Evolutionary conservation across 1,140 invertebrate species (phyloP).

Genomic region (Neotoxoptera formosana): DNA sequence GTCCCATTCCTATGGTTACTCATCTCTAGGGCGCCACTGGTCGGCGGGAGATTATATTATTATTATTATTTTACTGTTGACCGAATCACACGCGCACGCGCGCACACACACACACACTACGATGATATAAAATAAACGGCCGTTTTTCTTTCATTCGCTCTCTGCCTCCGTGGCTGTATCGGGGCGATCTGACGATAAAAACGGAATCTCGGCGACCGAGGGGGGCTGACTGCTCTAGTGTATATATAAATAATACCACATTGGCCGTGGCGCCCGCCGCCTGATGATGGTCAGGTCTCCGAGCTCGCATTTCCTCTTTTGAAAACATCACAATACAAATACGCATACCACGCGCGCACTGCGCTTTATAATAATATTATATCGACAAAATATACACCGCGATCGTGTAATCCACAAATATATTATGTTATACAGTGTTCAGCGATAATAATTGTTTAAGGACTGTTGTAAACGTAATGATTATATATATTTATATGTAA

Average conservation of each 20-base stretch:
- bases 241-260: neutral
- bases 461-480: neutral
- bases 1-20: neutral
- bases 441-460: neutral
- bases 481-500: neutral
- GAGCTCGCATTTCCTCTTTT: neutral
- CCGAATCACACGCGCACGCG: no score
- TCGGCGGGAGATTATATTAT: neutral
- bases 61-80: no score
- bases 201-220: neutral
- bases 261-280: neutral
- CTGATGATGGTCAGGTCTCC: neutral
- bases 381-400: neutral
- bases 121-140: neutral
- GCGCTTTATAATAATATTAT: neutral
- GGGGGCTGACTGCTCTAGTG: neutral
- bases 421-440: neutral
- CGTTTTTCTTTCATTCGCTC: neutral
- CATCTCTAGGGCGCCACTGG: neutral
- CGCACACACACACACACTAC: no score
- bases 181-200: neutral
- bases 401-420: neutral
- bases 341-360: neutral
- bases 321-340: neutral
- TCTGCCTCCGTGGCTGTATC: neutral